These are phyloP conservation scores for Actinostola sp. DNA, from an alignment of 92 coral and sea anemone genomes.

Conservation along the genomic window DNA sequence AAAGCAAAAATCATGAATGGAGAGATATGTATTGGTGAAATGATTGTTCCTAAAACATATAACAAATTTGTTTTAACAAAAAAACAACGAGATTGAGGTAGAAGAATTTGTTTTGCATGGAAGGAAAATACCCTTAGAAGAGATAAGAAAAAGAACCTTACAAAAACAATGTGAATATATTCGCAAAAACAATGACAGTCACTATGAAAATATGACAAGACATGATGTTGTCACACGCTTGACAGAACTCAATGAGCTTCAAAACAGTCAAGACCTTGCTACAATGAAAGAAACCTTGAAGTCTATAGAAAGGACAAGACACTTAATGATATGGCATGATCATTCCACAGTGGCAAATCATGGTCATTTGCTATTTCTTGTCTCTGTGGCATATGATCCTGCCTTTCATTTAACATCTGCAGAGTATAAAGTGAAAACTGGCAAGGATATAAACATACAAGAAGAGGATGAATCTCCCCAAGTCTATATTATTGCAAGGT, in stretches of 20 bases:
- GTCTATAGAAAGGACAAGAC: conserved; percentile 33
- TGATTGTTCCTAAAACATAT: conserved; percentile 38
- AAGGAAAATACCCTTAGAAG: conserved; percentile 35
- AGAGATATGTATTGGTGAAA: conserved; percentile 34
- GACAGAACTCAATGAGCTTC: conserved; percentile 12
- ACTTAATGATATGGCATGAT: conserved; percentile 49
- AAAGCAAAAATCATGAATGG: conserved; percentile 25
- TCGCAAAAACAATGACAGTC: conserved; percentile 13
- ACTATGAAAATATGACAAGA: conserved; percentile 18
- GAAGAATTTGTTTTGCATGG: conserved; percentile 29
- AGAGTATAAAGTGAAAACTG: conserved; percentile 41
- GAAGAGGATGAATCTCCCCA: conserved; percentile 25
- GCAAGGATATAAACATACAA: conserved; percentile 25
- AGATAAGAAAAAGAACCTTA: conserved; percentile 17
- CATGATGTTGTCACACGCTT: conserved; percentile 10
- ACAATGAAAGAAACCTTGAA: conserved; percentile 16
- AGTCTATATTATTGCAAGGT: conserved; percentile 42
- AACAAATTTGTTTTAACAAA: conserved; percentile 21
- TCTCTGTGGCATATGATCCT: conserved; percentile 36
- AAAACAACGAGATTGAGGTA: conserved; percentile 18
- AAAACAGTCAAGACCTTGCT: conserved; percentile 6
- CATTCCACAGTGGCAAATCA: conserved; percentile 44
- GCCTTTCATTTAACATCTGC: conserved; percentile 11
- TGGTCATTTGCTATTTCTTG: conserved; percentile 36
- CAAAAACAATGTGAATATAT: conserved; percentile 1